These are phyloP conservation scores for Autographa gamma DNA, from an alignment of 2,888 invertebrate genomes.

Conservation along the genomic window DNA sequence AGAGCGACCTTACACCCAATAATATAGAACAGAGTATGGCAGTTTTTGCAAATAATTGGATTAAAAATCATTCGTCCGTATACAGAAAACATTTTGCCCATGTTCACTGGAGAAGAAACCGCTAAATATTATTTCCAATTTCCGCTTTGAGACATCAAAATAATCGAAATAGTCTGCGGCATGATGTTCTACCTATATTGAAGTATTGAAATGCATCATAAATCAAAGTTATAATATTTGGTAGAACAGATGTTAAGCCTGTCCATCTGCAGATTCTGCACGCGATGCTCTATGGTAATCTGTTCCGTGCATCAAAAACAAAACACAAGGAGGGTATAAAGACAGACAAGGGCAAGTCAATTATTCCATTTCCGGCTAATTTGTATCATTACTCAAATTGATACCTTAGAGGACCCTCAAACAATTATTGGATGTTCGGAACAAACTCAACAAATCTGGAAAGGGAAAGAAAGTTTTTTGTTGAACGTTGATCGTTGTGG, in stretches of 20 bases:
- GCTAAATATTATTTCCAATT: constrained; percentile 57
- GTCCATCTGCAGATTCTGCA: not conserved
- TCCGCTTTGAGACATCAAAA: constrained; percentile 38
- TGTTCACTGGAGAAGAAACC: constrained; percentile 40
- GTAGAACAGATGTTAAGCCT: not conserved
- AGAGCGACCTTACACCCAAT: constrained; percentile 44
- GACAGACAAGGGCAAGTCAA: constrained; percentile 42
- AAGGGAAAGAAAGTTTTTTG: constrained; percentile 67
- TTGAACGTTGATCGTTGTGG: constrained; percentile 59
- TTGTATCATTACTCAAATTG: constrained; percentile 40
- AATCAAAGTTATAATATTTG: not conserved
- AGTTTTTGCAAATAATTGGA: constrained; percentile 42
- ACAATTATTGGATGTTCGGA: constrained; percentile 50
- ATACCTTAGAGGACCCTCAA: constrained; percentile 42
- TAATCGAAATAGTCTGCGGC: not conserved
- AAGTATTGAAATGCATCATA: no score
- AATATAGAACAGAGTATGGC: constrained; percentile 40
- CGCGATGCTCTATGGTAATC: not conserved
- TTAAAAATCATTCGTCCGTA: constrained; percentile 40
- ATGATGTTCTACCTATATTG: not conserved
- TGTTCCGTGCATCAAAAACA: constrained; percentile 50
- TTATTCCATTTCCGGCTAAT: constrained; percentile 32
- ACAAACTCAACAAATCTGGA: constrained; percentile 64
- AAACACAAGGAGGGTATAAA: constrained; percentile 60
- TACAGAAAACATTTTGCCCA: constrained; percentile 17